phyloP scores from a whole-genome alignment of 2,797 vertebrate genomes.

The Iguana delicatissima region DNA sequence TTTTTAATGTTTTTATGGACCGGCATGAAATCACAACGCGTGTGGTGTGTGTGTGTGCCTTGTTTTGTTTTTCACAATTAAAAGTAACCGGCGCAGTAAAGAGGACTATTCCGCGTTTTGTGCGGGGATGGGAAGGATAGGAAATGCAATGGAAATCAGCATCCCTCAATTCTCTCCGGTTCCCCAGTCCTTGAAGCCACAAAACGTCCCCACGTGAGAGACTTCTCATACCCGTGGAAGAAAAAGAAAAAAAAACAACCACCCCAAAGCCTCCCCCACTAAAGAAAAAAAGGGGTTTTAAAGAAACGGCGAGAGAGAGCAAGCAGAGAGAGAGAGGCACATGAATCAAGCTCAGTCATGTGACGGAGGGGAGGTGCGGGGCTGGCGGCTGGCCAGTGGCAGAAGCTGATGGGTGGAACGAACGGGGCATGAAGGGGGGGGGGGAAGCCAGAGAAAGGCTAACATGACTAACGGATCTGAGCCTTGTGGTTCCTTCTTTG shows the following conservation, averaged over 20 bases:
- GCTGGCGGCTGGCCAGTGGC: conserved; percentile 80
- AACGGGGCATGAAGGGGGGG: conserved; percentile 61
- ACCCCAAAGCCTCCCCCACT: too few species aligned
- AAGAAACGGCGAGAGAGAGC: too few species aligned
- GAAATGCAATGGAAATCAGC: not conserved
- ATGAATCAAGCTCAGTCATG: conserved; percentile 77
- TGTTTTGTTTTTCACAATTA: too few species aligned
- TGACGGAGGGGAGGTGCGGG: conserved; percentile 81
- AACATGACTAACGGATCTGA: conserved; percentile 85
- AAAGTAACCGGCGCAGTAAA: too few species aligned
- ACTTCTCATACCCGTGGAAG: too few species aligned
- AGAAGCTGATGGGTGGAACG: conserved; percentile 79
- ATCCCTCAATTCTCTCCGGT: not conserved
- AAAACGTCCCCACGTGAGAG: too few species aligned
- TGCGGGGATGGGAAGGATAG: accelerated
- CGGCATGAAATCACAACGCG: too few species aligned
- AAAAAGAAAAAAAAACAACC: too few species aligned
- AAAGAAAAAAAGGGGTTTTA: too few species aligned
- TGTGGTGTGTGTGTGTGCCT: too few species aligned
- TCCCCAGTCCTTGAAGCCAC: not conserved
- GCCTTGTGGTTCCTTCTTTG: conserved; percentile 68
- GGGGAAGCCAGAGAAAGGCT: conserved; percentile 13
- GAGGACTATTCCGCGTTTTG: not conserved
- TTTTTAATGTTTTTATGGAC: too few species aligned
- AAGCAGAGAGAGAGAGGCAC: conserved; percentile 41